Evolutionary conservation across 1,140 invertebrate genomes (phyloP), one percentile per base, ranked within the genome.

Genomic region (Bombus ignitus): DNA sequence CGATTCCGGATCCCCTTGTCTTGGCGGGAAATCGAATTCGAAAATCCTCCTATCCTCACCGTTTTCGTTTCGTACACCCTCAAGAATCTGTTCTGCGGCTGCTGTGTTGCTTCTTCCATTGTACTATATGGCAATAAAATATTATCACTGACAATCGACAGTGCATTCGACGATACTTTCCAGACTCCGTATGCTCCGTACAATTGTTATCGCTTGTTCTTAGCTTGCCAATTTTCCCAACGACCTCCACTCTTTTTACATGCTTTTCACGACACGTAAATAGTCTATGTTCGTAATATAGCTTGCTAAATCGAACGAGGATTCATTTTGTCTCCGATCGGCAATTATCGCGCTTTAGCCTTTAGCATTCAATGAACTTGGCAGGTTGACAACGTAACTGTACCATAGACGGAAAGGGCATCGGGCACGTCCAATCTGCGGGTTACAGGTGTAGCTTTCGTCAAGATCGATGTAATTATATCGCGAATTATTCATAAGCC

Each of bases 401-500:
- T 77, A 5, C 25, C 57, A 28, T 18, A 9, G n/a, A 13, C 57
- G n/a, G 47, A 75, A 75, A 81, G 47, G 84, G 37, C 78, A 81
- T 59, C 83, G 68, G 15, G 18, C 47, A 32, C 66, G 76, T 74
- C 35, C 83, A 32, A 73, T 81, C 77, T 59, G 25, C 74, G 25
- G 25, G 15, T 28, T 47, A 35, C 83, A 72, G 66, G 76, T 84
- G 77, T 57, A 68, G 39, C 62, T 59, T 15, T 53, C 71, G 78
- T 75, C 35, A 65, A 59, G 39, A 85, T 66, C 78, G 70, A 42
- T 35, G 79, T 81, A 85, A 85, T 85, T 85, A 85, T 81, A 62
- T 75, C 79, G 59, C 35, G 84, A 85, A 85, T 85, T 68, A 85
- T 85, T 85, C 84, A 85, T 81, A 75, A 85, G 72, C 37, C 84